phyloP scores from a whole-genome alignment of 2,113 vertebrate species.

The Cyprinodon brontotheroides region DNA sequence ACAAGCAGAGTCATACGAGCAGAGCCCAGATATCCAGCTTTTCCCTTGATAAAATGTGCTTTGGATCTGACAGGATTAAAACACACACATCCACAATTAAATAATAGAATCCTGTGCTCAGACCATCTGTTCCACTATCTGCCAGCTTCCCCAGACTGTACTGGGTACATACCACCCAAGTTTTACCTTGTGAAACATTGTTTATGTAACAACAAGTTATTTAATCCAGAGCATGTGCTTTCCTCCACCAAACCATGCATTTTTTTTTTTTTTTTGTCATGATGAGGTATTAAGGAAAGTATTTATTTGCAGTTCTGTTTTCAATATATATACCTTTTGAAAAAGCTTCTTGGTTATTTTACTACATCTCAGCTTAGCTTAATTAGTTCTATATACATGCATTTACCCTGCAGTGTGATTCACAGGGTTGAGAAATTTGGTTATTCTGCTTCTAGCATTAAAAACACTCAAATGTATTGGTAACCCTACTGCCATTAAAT shows the following conservation, averaged over 20 bases:
- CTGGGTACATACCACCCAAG: conserved; percentile 5
- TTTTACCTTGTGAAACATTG: conserved; percentile 33
- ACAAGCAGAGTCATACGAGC: conserved; percentile 44
- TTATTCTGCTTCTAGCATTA: conserved; percentile 76
- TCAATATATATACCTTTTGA: conserved; percentile 68
- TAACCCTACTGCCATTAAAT: conserved; percentile 75
- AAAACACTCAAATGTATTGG: conserved; percentile 80
- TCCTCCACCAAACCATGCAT: not conserved
- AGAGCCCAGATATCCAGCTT: conserved; percentile 40
- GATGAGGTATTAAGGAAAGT: conserved; percentile 25
- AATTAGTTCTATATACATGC: conserved; percentile 77
- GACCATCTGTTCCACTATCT: conserved; percentile 53
- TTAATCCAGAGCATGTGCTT: conserved; percentile 35
- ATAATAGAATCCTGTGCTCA: conserved; percentile 53
- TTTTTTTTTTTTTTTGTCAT: not conserved
- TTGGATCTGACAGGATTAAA: conserved; percentile 39
- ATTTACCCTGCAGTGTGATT: conserved; percentile 64
- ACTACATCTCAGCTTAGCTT: conserved; percentile 78
- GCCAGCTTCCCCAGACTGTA: conserved; percentile 20
- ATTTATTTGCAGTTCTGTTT: conserved; percentile 62
- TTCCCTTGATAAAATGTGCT: conserved; percentile 33
- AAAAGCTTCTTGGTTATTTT: conserved; percentile 55
- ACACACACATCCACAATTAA: conserved; percentile 60
- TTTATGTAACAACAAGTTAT: conserved; percentile 43
- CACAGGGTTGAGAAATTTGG: conserved; percentile 65